phyloP scores from a whole-genome alignment of 2,797 vertebrate species.

The Macropodus opercularis region DNA sequence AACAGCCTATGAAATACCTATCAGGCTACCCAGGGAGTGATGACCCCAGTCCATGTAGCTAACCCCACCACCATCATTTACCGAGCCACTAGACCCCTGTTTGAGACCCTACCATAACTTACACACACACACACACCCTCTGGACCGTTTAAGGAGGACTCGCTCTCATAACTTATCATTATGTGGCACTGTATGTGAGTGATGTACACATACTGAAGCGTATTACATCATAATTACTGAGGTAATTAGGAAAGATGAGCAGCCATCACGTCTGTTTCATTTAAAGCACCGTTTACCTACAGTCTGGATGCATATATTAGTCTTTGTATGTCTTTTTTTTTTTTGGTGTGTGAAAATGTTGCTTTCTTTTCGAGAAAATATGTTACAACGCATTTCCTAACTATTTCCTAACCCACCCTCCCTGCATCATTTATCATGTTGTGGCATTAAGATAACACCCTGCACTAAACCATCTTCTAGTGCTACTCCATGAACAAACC shows the following conservation, averaged over 20 bases:
- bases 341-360: conserved; percentile 20
- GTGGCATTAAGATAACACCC: conserved; percentile 76
- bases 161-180: conserved; percentile 71
- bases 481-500: conserved; percentile 72
- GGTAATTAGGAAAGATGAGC: conserved; percentile 60
- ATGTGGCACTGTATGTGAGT: conserved; percentile 53
- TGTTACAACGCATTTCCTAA: conserved; percentile 45
- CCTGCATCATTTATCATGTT: conserved; percentile 76
- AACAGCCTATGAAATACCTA: conserved; percentile 71
- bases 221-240: conserved; percentile 65
- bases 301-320: conserved; percentile 20
- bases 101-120: conserved; percentile 63
- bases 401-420: conserved; percentile 50
- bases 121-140: conserved; percentile 26
- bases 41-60: conserved; percentile 67
- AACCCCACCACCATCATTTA: conserved; percentile 70
- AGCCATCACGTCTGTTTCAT: conserved; percentile 14
- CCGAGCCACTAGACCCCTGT: conserved; percentile 54
- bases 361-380: conserved; percentile 40
- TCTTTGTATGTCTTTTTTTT: conserved; percentile 23
- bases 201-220: conserved; percentile 61
- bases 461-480: conserved; percentile 64
- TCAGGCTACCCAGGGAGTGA: conserved; percentile 63
- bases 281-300: conserved; percentile 40
- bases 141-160: conserved; percentile 57